Base-by-base conservation (phyloP, 2,797 vertebrate genomes). In the Pelochelys cantorii region DNA sequence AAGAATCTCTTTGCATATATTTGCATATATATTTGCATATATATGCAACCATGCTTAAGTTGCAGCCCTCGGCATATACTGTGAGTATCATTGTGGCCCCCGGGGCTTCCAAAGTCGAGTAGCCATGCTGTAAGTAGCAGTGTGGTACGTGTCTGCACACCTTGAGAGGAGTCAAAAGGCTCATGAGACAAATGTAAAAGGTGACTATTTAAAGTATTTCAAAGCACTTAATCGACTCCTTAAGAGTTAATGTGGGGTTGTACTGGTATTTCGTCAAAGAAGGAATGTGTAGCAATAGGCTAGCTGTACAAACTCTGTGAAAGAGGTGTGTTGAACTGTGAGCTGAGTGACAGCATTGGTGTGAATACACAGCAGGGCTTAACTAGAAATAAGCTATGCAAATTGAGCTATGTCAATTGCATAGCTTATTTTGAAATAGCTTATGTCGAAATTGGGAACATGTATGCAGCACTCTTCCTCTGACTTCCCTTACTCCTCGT, bases 71-170 rank as follows among this genome's bases (percentile, higher is more conserved):
- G 42, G 42, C 42, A 48, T 48, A 48, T 48, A 48, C 42, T 48
- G 42, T 42, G 42, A 42, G 42, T 48, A 48, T 48, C 7, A 48
- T 48, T 48, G 42, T 48, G 8, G 42, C 42, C 8, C 8, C 42
- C 42, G 42, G 42, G 42, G 42, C 42, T 48, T 48, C 42, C 8
- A 48, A 48, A 48, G 42, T 48, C 8, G 42, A 48, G 42, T 48
- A 48, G 42, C 42, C 42, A 8, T 48, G 42, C 74, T 14, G 3
- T 56, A 74, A 0, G 0, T 86, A 82, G 37, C 59, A 68, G 20
- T 52, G 79, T 92, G 65, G 18, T 81, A 79, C 0, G 0, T 94
- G 88, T 53, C 59, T 42, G 10, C 34, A 15, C 53, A 31, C 84
- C 77, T 42, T 86, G 82, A 89, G 78, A 89, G 34, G 42, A 42